Conservation (phyloP, 2,113 vertebrate genomes). For the Phrynosoma platyrhinos region DNA sequence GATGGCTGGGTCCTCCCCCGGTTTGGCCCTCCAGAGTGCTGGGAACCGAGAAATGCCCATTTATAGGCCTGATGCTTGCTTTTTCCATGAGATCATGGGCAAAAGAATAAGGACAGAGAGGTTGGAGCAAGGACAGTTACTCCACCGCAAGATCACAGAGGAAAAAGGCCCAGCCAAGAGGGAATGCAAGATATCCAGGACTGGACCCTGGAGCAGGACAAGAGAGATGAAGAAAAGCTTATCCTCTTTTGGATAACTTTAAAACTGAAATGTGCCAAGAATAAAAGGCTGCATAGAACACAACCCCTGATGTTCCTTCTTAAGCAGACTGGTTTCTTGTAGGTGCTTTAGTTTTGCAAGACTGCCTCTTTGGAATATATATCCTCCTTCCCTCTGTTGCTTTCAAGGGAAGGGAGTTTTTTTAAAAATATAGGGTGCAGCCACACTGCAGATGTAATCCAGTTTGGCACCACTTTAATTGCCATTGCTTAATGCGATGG, state of each 20-base stretch:
- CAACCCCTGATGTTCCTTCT: background rate
- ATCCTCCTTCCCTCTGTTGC: no score
- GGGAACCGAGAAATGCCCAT: constrained; percentile 30
- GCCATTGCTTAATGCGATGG: no score
- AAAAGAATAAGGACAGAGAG: background rate
- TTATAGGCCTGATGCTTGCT: constrained; percentile 28
- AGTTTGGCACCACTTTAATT: no score
- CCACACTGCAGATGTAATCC: no score
- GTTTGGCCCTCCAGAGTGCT: accelerated
- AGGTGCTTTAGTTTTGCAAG: no score
- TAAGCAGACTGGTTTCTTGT: background rate
- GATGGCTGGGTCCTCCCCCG: background rate
- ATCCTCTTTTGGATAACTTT: background rate
- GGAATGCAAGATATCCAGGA: background rate
- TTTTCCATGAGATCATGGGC: constrained; percentile 46
- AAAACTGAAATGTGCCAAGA: background rate
- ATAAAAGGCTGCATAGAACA: background rate
- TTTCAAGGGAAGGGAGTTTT: no score
- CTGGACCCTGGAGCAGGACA: background rate
- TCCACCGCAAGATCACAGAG: background rate
- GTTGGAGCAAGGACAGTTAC: background rate
- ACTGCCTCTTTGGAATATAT: no score
- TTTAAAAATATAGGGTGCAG: no score
- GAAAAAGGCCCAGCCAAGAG: background rate
- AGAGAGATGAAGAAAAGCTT: background rate